These are phyloP conservation scores for Crepidodera aurea DNA, from an alignment of 2,888 invertebrate species.

Conservation along the genomic window DNA sequence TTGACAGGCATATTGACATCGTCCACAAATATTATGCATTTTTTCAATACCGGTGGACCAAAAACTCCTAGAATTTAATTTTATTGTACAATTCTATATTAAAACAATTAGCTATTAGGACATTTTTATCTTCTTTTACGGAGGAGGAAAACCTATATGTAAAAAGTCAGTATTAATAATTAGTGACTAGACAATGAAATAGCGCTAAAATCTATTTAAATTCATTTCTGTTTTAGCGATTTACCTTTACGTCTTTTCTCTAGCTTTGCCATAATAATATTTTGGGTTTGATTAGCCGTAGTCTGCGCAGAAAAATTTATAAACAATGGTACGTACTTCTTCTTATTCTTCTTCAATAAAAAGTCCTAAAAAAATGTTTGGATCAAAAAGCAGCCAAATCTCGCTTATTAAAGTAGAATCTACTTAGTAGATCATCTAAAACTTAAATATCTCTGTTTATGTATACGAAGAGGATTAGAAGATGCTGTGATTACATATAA, in stretches of 20 bases:
- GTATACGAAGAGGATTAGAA: too few relatives aligned
- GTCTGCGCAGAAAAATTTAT: conserved; percentile 95
- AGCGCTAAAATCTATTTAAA: too few relatives aligned
- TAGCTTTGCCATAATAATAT: conserved; percentile 92
- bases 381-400: too few relatives aligned
- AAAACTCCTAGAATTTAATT: conserved; percentile 72
- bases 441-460: too few relatives aligned
- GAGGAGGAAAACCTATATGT: too few relatives aligned
- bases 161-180: too few relatives aligned
- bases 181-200: too few relatives aligned
- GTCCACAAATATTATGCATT: conserved; percentile 90
- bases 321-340: conserved; percentile 82
- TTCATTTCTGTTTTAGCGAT: too few relatives aligned
- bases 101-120: too few relatives aligned
- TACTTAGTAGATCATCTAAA: too few relatives aligned
- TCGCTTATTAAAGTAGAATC: not conserved
- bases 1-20: conserved; percentile 95
- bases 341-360: conserved; percentile 79
- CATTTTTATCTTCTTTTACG: too few relatives aligned
- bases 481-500: too few relatives aligned
- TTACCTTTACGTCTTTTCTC: conserved; percentile 88
- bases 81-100: not conserved
- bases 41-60: conserved; percentile 91
- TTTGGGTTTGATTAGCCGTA: conserved; percentile 91
- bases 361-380: conserved; percentile 68